Evolutionary conservation across 1,140 invertebrate genomes (phyloP).

Genomic region (Cherax destructor): DNA sequence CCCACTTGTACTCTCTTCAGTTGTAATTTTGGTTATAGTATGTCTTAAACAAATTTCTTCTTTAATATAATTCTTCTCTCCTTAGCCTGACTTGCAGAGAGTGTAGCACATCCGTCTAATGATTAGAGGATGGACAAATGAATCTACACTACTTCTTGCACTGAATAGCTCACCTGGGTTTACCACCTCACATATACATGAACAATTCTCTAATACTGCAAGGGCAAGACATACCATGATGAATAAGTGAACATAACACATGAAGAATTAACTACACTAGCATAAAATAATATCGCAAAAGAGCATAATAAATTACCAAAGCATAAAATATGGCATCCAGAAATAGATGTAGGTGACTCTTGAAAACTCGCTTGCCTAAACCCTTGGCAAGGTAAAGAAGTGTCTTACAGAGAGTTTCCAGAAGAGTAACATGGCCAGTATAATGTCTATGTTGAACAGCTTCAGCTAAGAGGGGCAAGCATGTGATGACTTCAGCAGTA

Average conservation of each 20-base stretch:
- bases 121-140: background rate
- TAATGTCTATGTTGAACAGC: conserved; percentile 77
- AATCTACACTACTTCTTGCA: background rate
- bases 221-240: too few species aligned
- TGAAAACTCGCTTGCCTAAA: conserved; percentile 78
- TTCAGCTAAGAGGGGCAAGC: conserved; percentile 75
- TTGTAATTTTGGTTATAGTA: too few species aligned
- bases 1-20: too few species aligned
- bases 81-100: too few species aligned
- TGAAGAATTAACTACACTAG: background rate
- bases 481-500: conserved; percentile 24
- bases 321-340: conserved; percentile 79
- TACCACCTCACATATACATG: too few species aligned
- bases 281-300: conserved; percentile 11
- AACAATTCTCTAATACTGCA: background rate
- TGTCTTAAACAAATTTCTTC: too few species aligned
- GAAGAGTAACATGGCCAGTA: conserved; percentile 77
- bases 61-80: too few species aligned
- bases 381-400: conserved; percentile 77
- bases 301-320: conserved; percentile 75
- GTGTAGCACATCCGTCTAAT: too few species aligned
- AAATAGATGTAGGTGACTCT: conserved; percentile 77
- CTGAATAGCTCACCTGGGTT: too few species aligned
- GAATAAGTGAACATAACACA: too few species aligned
- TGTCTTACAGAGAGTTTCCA: conserved; percentile 79